Conservation (phyloP, 2,888 invertebrate species). For the Acanthoscelides obtectus region DNA sequence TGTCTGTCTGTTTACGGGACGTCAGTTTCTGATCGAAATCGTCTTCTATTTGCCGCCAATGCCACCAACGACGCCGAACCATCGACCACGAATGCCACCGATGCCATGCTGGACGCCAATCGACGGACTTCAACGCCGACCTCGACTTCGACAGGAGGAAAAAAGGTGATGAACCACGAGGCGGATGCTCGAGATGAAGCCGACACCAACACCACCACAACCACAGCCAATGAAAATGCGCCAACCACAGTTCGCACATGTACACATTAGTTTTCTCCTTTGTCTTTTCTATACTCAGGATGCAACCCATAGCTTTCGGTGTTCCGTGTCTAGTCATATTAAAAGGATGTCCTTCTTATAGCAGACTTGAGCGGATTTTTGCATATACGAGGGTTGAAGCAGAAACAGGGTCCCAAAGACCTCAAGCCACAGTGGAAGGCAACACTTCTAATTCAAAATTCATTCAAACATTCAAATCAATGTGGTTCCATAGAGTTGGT, state of each 20-base stretch:
- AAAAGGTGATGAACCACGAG: constrained; percentile 60
- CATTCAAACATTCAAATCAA: too few relatives aligned
- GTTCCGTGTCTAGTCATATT: background rate
- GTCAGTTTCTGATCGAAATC: constrained; percentile 46
- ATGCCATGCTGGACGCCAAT: background rate
- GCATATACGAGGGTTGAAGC: too few relatives aligned
- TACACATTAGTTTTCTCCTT: constrained; percentile 45
- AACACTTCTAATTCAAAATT: too few relatives aligned
- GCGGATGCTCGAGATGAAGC: constrained; percentile 27
- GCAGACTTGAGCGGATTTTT: too few relatives aligned
- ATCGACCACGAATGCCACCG: background rate
- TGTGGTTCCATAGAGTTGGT: too few relatives aligned
- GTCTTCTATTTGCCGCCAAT: constrained; percentile 47
- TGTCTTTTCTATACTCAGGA: constrained; percentile 3
- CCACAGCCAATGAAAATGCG: constrained; percentile 13
- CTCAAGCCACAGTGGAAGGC: too few relatives aligned
- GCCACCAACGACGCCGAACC: background rate
- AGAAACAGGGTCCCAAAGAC: too few relatives aligned
- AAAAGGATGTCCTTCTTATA: background rate
- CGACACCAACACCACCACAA: constrained; percentile 27
- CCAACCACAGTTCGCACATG: constrained; percentile 41
- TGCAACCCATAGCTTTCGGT: background rate
- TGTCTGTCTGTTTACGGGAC: background rate
- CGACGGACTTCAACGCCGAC: constrained; percentile 8
- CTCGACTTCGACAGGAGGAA: constrained; percentile 55